Percentiles rank a stretch among this genome's conserved stretches.
Evolutionary conservation across 2,888 invertebrate genomes (phyloP).

Genomic region (Yponomeuta sedellus): DNA sequence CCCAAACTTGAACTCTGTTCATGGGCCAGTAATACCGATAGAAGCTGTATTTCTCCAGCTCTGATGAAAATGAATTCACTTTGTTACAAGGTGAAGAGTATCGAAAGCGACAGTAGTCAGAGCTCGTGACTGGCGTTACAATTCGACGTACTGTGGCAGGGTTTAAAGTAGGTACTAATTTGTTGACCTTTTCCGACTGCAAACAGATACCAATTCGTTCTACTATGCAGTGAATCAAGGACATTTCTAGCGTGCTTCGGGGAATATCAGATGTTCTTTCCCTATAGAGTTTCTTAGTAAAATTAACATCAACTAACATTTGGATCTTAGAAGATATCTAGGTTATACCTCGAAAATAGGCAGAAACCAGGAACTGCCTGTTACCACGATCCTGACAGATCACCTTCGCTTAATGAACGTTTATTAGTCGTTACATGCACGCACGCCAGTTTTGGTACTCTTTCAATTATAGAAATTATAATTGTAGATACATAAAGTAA

Average conservation of each 20-base stretch:
- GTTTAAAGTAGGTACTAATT: neutral
- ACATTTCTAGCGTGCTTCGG: neutral
- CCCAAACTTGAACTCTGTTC: no score
- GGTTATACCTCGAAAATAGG: no score
- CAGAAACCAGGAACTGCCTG: no score
- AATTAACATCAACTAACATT: no score
- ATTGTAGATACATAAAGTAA: constrained; percentile 2
- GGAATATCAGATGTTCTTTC: neutral
- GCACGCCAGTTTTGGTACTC: no score
- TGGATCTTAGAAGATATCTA: no score
- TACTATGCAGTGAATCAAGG: neutral
- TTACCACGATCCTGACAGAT: no score
- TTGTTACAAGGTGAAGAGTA: neutral
- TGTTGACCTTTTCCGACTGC: neutral
- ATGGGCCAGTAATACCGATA: no score
- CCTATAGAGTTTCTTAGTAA: neutral
- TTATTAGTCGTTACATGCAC: no score
- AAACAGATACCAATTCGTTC: neutral
- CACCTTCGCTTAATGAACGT: no score
- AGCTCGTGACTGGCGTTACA: neutral
- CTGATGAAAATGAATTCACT: neutral
- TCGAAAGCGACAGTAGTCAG: neutral
- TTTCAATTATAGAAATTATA: no score
- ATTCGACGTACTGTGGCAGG: neutral
- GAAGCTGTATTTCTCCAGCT: neutral